Base-by-base conservation (phyloP, 2,113 vertebrate genomes). In the Ctenodactylus gundi region DNA sequence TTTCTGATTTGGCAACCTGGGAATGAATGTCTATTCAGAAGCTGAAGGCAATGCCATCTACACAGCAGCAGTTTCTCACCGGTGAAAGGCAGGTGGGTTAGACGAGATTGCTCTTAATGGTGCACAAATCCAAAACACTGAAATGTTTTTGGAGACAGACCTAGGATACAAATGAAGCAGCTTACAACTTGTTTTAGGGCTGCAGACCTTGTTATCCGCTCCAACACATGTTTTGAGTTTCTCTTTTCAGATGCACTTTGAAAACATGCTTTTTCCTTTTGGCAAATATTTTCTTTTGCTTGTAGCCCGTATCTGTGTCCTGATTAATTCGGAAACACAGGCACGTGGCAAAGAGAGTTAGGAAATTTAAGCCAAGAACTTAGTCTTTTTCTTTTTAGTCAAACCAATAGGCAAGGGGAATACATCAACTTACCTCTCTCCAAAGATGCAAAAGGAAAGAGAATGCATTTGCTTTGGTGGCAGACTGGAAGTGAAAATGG, bases 281-380 rank as follows among this genome's bases (percentile, higher is more conserved):
- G 25, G 29, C 64, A 82, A 94, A 34, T 21, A 39, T 55, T 29
- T 94, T 41, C 44, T 51, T 76, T 85, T 75, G 53, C 21, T 2
- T 55, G 10, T 36, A 86, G 34, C 15, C 17, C 55, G 18, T 15
- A n/a, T 62, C 51, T 34, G 34, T 82, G 39, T 75, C 55, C 53
- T 82, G 39, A 39, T 85, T 92, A 57, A 92, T 76, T 86, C 21
- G 94, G 31, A 76, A 94, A 70, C 44, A 90, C 34, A n/a, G n/a
- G n/a, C n/a, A n/a, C n/a, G n/a, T n/a, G n/a, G n/a, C n/a, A n/a
- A n/a, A n/a, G n/a, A n/a, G n/a, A 18, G 57, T 92, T 72, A 78
- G 83, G 44, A 93, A 51, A 57, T 93, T 92, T 90, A 83, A 85
- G 31, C 25, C 27, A 86, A 46, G 39, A 89, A 53, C 25, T 7